Base-by-base conservation (phyloP, 2,113 vertebrate species). In the Syngnathus scovelli region DNA sequence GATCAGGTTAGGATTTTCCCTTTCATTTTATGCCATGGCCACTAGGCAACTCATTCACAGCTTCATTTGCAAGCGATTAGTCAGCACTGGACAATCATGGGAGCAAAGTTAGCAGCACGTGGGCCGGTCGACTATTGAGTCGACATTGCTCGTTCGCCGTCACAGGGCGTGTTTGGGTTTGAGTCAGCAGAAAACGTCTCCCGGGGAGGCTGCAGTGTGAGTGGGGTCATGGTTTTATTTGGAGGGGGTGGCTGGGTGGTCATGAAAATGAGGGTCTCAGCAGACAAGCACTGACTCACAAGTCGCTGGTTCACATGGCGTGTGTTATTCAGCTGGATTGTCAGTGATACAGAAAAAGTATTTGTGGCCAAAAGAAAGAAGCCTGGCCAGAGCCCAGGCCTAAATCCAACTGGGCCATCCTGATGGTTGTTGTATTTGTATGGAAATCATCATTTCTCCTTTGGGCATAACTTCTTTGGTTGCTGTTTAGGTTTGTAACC, bases 101-200 rank as follows among this genome's bases (percentile, higher is more conserved):
- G 63, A 66, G 39, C 52, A 62, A 62, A 39, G 67, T 72, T 51
- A 63, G 59, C 5, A 64, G 69, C 69, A 63, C 41, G 0, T 37
- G 71, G 73, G 69, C 60, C 6, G 44, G 64, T 67, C 21, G 19
- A 63, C 72, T 62, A 55, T 72, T 49, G 1, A 21, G 54, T 64
- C 80, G 75, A 81, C 82, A 81, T 83, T 83, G 67, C 55, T 71
- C 78, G 0, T 58, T 56, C 13, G 0, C 69, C 55, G 58, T 73
- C 62, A 66, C 68, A 70, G 61, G 72, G 64, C 23, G 0, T 70
- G 44, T 15, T 48, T 6, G 44, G 15, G 44, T 48, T 83, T 81
- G 78, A 83, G 71, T 83, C 83, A 83, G 79, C 80, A 74, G 61
- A 75, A 64, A 44, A 19, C n/a, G 33, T 68, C 69, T 67, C 64